Conservation (phyloP, 23 tunicate genomes). For the Corella eumyota region DNA sequence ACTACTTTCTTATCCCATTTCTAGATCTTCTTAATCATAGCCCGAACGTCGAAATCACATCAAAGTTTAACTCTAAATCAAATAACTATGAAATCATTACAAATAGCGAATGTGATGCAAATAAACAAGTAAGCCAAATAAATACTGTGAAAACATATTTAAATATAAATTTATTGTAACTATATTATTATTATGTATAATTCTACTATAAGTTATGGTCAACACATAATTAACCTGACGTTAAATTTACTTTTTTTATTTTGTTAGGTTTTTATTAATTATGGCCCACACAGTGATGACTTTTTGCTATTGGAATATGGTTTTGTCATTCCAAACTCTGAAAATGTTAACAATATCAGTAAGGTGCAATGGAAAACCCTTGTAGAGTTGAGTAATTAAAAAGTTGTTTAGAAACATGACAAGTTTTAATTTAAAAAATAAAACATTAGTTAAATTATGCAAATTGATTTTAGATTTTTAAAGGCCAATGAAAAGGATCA, state of each 20-base stretch:
- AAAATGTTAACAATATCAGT: slow-evolving; percentile 7
- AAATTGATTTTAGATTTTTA: no score
- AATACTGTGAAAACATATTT: background rate
- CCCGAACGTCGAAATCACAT: slow-evolving; percentile 27
- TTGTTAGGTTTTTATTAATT: slow-evolving; percentile 56
- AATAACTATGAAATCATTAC: slow-evolving; percentile 37
- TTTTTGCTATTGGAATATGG: slow-evolving; percentile 68
- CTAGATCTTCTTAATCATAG: slow-evolving; percentile 72
- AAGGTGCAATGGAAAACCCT: background rate
- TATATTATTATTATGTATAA: no score
- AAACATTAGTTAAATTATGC: no score
- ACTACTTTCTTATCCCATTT: slow-evolving; percentile 62
- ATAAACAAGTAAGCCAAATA: background rate
- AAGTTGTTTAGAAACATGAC: no score
- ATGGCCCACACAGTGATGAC: slow-evolving; percentile 46
- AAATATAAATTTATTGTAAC: no score
- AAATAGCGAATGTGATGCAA: background rate
- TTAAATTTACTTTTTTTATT: background rate
- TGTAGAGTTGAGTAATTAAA: background rate
- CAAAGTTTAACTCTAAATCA: slow-evolving; percentile 19
- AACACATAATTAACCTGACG: no score
- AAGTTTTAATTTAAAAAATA: no score
- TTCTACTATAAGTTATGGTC: no score
- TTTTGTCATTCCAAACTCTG: slow-evolving; percentile 18
- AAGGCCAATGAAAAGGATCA: no score